Evolutionary conservation across 2,888 invertebrate species (phyloP), one percentile per base, ranked within the genome.

Genomic region (Pterostichus niger): DNA sequence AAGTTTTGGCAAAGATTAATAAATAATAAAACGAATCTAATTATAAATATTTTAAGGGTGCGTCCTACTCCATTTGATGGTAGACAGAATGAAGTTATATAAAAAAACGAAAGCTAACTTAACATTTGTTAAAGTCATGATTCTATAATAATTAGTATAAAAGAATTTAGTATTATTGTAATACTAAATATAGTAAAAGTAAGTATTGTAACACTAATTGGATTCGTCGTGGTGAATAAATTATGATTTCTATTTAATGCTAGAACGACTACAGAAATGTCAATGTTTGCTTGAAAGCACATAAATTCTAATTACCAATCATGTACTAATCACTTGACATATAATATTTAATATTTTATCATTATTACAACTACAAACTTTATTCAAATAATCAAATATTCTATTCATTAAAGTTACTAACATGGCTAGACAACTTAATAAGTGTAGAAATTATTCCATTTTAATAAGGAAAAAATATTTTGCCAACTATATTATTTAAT

Each of bases 401-500:
- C 7, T 7, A 44, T 11, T 44, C 7, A 44, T 44, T 44, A 44
- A 44, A 44, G 9, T 44, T 44, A 44, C 44, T 11, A 44, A 17
- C 17, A 10, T 59, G n/a, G 31, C 59, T 31, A 61, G 33, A 24
- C 24, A 33, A 24, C 24, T 35, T 64, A 64, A 13, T 49, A 35
- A 6, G 3, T 6, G 40, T 40, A 9, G 40, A 40, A 40, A 40
- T 59, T 59, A 59, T 33, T 64, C 33, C 33, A 64, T 13, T 64
- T 7, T 64, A 64, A 64, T 13, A 6, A 35, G 7, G 33, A 64
- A 33, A 35, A 64, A 64, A 64, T 11, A 31, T 11, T 17, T 31
- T 59, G 31, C 13, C 33, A 64, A 64, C 64, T 6, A 35, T 64
- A 64, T 33, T 64, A 64, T 24, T 24, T 24, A 24, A 24, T 35